Percentiles rank a stretch among this genome's conserved stretches.
These are phyloP conservation scores for Palythoa grandiflora DNA, from an alignment of 92 coral and sea anemone species.

Conservation along the genomic window DNA sequence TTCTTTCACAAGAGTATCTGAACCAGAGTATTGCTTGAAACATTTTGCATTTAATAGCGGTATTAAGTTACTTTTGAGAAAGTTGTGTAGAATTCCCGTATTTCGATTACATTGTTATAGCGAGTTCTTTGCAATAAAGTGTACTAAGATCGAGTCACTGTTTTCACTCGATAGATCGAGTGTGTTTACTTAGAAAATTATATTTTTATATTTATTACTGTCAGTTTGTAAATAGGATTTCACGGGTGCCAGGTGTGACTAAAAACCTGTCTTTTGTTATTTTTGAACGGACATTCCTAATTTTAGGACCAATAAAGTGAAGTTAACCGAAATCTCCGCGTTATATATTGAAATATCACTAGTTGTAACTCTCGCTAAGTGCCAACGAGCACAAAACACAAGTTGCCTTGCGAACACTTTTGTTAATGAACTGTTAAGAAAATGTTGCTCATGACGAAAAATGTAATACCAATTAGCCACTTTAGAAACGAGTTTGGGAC, in stretches of 20 bases:
- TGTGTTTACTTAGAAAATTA: neutral
- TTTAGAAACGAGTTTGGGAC: too few relatives aligned
- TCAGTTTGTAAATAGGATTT: constrained; percentile 42
- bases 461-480: too few relatives aligned
- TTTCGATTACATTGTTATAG: neutral
- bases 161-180: neutral
- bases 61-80: neutral
- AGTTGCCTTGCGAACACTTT: too few relatives aligned
- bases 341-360: neutral
- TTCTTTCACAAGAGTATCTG: neutral
- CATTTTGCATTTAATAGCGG: neutral
- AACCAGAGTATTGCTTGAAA: neutral
- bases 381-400: too few relatives aligned
- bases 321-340: too few relatives aligned
- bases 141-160: neutral
- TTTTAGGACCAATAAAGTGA: too few relatives aligned
- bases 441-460: too few relatives aligned
- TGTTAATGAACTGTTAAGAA: too few relatives aligned
- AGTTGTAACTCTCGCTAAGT: too few relatives aligned
- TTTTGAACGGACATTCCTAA: neutral
- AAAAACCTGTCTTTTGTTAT: neutral
- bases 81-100: neutral
- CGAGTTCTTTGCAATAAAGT: neutral
- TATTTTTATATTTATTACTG: constrained; percentile 43
- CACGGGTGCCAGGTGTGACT: constrained; percentile 11